Percentiles rank a stretch among this genome's conserved stretches.
phyloP scores from a whole-genome alignment of 1,140 invertebrate species.

The Antheraea mylitta region DNA sequence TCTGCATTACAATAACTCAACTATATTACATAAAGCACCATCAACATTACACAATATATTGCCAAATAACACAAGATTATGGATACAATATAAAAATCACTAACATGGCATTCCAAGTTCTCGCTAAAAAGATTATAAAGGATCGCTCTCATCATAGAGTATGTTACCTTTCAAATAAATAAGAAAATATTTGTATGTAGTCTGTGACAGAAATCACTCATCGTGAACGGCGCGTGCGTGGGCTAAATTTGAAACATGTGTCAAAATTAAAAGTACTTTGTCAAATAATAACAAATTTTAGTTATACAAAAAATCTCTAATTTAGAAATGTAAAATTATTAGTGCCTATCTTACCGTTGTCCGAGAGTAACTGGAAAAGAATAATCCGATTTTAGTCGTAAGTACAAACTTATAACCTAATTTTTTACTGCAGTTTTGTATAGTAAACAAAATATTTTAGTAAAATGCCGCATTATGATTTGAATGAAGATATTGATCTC shows the following conservation, averaged over 20 bases:
- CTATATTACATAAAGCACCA: too few relatives aligned
- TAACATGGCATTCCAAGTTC: too few relatives aligned
- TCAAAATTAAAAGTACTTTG: conserved; percentile 62
- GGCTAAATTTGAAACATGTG: conserved; percentile 68
- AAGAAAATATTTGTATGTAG: not conserved
- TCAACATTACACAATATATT: too few relatives aligned
- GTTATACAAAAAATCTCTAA: conserved; percentile 33
- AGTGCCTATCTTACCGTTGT: conserved; percentile 37
- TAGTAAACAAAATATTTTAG: conserved; percentile 43
- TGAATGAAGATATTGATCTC: conserved; percentile 57
- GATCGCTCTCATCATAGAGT: too few relatives aligned
- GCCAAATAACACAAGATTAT: too few relatives aligned
- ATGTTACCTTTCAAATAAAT: too few relatives aligned
- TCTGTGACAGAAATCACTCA: conserved; percentile 17
- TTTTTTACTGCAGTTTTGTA: conserved; percentile 34
- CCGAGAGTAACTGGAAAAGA: conserved; percentile 41
- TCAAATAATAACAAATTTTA: conserved; percentile 33
- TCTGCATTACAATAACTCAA: too few relatives aligned
- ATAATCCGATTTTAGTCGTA: conserved; percentile 44
- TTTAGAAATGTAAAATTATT: conserved; percentile 67
- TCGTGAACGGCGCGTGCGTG: conserved; percentile 41
- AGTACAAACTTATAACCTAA: conserved; percentile 48
- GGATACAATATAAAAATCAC: too few relatives aligned
- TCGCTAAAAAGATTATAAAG: too few relatives aligned
- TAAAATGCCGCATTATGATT: conserved; percentile 42